These are phyloP conservation scores for Phyllostomus hastatus DNA, from an alignment of 2,113 vertebrate genomes.

Conservation along the genomic window DNA sequence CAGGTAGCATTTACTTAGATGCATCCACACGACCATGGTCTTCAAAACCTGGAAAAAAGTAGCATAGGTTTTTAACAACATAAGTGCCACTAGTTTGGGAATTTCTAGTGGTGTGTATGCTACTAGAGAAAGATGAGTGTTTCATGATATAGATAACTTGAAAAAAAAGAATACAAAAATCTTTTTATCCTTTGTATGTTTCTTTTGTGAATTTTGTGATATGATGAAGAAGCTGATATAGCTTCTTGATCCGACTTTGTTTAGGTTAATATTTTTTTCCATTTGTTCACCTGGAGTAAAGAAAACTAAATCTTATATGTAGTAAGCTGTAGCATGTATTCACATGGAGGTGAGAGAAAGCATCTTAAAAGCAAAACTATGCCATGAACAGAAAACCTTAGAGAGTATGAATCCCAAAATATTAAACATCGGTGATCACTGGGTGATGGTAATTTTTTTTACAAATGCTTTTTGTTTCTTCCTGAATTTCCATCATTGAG, in stretches of 20 bases:
- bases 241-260: background rate
- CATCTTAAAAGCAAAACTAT: background rate
- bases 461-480: background rate
- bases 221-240: background rate
- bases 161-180: background rate
- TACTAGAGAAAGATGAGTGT: background rate
- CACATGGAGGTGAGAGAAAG: background rate
- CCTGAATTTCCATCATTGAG: background rate
- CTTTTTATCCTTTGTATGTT: background rate
- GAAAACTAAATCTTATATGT: background rate
- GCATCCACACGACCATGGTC: slow-evolving; percentile 67
- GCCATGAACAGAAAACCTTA: background rate
- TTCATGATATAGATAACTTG: background rate
- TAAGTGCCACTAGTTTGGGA: background rate
- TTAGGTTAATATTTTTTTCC: background rate
- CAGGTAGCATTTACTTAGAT: slow-evolving; percentile 63
- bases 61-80: background rate
- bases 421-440: background rate
- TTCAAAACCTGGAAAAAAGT: slow-evolving; percentile 78
- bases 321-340: background rate
- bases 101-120: background rate
- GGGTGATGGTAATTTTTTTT: background rate
- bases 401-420: background rate
- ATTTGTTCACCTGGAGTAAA: background rate
- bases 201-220: background rate